phyloP scores from a whole-genome alignment of 2,797 vertebrate species.

The Tamandua tetradactyla region DNA sequence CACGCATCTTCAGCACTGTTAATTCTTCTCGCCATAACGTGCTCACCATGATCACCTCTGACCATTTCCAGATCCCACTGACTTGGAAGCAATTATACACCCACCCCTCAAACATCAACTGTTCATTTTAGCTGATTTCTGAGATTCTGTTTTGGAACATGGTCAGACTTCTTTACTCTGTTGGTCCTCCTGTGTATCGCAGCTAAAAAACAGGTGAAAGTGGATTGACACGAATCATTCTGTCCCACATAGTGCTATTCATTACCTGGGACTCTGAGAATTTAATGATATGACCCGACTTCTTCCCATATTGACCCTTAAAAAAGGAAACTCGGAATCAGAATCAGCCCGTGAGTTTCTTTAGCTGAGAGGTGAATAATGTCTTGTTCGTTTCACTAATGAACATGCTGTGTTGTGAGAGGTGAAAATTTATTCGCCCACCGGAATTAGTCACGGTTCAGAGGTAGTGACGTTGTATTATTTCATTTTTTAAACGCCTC shows the following conservation, averaged over 20 bases:
- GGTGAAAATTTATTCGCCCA: not conserved
- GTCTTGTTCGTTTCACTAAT: not conserved
- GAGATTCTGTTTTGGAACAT: not conserved
- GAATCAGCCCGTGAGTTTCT: not conserved
- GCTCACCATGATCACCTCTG: too few species aligned
- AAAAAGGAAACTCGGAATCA: not conserved
- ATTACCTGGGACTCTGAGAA: not conserved
- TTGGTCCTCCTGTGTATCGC: not conserved
- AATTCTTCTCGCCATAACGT: too few species aligned
- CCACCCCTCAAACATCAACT: not conserved
- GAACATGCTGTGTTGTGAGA: not conserved
- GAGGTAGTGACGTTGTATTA: not conserved
- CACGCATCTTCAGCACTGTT: too few species aligned
- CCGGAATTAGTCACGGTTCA: not conserved
- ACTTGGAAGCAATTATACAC: not conserved
- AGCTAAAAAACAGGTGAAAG: not conserved
- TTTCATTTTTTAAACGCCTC: not conserved
- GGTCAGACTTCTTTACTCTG: not conserved
- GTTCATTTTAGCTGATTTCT: constrained; percentile 3
- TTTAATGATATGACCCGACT: not conserved
- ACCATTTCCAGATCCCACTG: too few species aligned
- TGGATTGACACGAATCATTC: not conserved
- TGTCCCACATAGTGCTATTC: not conserved
- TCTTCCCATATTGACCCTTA: not conserved
- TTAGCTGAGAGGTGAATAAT: not conserved